Conservation (phyloP, 2,888 invertebrate species). For the Ormyrus labotus region DNA sequence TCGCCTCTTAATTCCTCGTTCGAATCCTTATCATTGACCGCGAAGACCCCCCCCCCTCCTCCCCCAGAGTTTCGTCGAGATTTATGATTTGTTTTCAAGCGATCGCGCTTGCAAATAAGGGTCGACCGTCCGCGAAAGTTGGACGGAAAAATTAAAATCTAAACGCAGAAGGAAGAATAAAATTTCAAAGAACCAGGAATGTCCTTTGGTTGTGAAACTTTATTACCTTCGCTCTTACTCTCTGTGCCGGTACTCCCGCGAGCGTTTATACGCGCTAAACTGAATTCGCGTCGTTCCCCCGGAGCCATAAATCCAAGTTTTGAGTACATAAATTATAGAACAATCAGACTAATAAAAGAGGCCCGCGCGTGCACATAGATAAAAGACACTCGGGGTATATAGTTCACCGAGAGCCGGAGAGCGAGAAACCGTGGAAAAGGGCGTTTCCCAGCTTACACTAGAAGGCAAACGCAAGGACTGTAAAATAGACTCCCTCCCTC, state of each 20-base stretch:
- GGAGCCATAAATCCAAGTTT: constrained; percentile 48
- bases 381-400: constrained; percentile 1
- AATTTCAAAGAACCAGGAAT: constrained; percentile 5
- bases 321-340: constrained; percentile 48
- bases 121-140: no score
- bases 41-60: no score
- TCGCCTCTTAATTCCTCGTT: constrained; percentile 10
- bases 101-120: no score
- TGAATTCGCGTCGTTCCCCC: constrained; percentile 37
- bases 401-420: background rate
- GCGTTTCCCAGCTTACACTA: constrained; percentile 36
- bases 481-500: constrained; percentile 43
- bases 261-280: constrained; percentile 38
- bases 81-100: no score
- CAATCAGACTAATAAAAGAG: constrained; percentile 54
- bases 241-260: background rate
- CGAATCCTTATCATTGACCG: constrained; percentile 47
- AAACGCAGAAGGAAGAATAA: background rate
- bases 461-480: constrained; percentile 30
- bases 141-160: no score
- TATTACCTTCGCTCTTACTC: constrained; percentile 17
- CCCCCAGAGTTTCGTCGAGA: constrained; percentile 7
- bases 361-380: constrained; percentile 12
- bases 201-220: constrained; percentile 40
- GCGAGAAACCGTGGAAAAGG: constrained; percentile 25